Evolutionary conservation across 2,113 vertebrate species (phyloP).

Genomic region (Cavia porcellus): DNA sequence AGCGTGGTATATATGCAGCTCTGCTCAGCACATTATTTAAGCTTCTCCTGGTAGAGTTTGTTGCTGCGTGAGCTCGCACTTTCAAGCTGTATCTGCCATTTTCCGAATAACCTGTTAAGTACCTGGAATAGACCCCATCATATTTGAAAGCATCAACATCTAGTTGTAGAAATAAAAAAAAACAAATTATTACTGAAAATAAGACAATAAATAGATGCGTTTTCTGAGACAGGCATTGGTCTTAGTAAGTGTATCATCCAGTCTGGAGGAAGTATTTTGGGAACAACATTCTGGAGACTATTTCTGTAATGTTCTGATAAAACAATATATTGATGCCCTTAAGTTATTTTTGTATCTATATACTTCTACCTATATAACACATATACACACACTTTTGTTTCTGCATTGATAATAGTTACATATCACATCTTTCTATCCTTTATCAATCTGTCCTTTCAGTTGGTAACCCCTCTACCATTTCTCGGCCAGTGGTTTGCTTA

Average conservation of each 20-base stretch:
- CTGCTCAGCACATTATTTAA: background rate
- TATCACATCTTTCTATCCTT: background rate
- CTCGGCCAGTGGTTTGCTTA: background rate
- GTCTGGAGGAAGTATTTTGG: background rate
- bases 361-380: background rate
- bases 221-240: background rate
- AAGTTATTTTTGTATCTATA: background rate
- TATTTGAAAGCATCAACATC: slow-evolving; percentile 86
- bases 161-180: slow-evolving; percentile 64
- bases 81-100: slow-evolving; percentile 87
- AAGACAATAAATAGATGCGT: background rate
- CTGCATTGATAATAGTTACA: background rate
- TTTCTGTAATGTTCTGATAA: background rate
- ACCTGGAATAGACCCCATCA: slow-evolving; percentile 89
- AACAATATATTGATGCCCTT: background rate
- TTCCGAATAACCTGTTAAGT: slow-evolving; percentile 82
- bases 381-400: background rate
- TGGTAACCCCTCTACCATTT: background rate
- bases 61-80: slow-evolving; percentile 79
- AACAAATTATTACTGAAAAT: slow-evolving; percentile 22
- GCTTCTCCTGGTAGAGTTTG: background rate
- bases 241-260: background rate
- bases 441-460: background rate
- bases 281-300: background rate
- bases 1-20: slow-evolving; percentile 83